Evolutionary conservation across 2,113 vertebrate genomes (phyloP).

Genomic region (Tragelaphus strepsiceros): DNA sequence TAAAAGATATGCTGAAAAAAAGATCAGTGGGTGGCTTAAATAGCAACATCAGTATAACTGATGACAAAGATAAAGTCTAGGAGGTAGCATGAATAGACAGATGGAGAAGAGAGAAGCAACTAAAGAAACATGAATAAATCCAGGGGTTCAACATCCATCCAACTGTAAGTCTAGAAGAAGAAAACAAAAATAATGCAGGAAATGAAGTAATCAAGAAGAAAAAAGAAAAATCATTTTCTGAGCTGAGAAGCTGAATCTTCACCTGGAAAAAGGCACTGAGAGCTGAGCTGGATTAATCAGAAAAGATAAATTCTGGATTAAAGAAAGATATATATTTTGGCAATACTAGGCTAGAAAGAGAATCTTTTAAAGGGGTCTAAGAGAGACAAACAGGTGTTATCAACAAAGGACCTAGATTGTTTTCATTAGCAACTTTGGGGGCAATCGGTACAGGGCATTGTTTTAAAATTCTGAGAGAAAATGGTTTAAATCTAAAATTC

Average conservation of each 20-base stretch:
- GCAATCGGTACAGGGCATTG: not conserved
- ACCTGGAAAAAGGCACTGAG: not conserved
- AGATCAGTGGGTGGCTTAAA: not conserved
- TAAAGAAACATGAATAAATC: not conserved
- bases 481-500: not conserved
- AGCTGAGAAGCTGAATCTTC: not conserved
- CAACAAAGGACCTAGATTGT: not conserved
- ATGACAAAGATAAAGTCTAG: not conserved
- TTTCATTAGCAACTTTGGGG: not conserved
- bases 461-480: not conserved
- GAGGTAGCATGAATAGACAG: not conserved
- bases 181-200: not conserved
- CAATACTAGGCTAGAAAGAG: not conserved
- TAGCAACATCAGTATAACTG: no score
- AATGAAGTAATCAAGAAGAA: not conserved
- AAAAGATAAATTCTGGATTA: not conserved
- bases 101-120: not conserved
- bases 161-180: not conserved
- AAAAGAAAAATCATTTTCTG: not conserved
- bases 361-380: not conserved
- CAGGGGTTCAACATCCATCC: not conserved
- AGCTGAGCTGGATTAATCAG: not conserved
- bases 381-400: not conserved
- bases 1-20: not conserved
- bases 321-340: constrained; percentile 6